A percentile compares a stretch with the other conserved stretches of the same genome.
These are phyloP conservation scores for Euzetes globulus DNA, from an alignment of 2,888 invertebrate species.

Conservation along the genomic window DNA sequence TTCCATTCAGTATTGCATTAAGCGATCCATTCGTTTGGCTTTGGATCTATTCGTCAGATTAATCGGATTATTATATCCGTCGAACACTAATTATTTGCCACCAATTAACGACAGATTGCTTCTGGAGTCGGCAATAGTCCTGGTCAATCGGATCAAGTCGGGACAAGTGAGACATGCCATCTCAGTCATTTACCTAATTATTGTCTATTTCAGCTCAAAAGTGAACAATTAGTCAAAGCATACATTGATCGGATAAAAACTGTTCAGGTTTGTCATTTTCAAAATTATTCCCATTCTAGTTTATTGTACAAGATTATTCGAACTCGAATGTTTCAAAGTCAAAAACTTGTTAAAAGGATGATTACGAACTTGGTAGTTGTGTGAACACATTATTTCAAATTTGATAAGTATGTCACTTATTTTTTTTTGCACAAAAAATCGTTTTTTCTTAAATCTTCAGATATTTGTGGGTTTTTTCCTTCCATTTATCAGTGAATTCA, in stretches of 20 bases:
- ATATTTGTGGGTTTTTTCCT: no score
- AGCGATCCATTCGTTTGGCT: slow-evolving; percentile 16
- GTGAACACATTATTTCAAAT: no score
- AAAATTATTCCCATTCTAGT: no score
- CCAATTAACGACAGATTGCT: slow-evolving; percentile 30
- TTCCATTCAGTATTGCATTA: background rate
- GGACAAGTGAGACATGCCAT: slow-evolving; percentile 13
- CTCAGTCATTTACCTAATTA: background rate
- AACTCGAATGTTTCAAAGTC: no score
- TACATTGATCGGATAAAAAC: slow-evolving; percentile 69
- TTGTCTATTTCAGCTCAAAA: slow-evolving; percentile 29
- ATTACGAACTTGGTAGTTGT: no score
- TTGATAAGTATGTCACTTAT: no score
- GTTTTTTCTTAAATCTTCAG: no score
- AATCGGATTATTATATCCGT: background rate
- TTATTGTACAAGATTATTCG: no score
- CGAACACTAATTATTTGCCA: slow-evolving; percentile 3
- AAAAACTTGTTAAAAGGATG: no score
- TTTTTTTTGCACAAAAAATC: no score
- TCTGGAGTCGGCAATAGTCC: slow-evolving; percentile 15
- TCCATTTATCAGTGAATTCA: no score
- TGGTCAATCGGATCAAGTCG: slow-evolving; percentile 24
- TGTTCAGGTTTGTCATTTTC: slow-evolving; percentile 51
- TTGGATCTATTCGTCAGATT: slow-evolving; percentile 11
- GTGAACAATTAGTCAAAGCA: slow-evolving; percentile 60